Percentiles rank a stretch among this genome's conserved stretches.
Evolutionary conservation across 2,797 vertebrate genomes (phyloP).

Genomic region (Thaleichthys pacificus): DNA sequence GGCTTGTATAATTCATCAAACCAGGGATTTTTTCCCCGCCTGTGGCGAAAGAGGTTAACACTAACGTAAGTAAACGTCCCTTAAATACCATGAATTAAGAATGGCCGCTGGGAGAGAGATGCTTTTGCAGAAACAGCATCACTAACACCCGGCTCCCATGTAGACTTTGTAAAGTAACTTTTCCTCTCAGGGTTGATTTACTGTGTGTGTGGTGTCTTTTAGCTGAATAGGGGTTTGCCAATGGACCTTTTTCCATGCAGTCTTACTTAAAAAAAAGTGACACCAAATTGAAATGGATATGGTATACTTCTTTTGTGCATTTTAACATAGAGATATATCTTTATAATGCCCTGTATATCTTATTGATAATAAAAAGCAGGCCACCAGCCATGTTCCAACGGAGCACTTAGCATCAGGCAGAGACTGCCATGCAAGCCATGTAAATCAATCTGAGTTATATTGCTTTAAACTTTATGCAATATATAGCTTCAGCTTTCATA

Average conservation of each 20-base stretch:
- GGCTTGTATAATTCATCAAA: constrained; percentile 75
- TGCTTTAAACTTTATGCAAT: constrained; percentile 81
- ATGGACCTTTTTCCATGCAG: constrained; percentile 30
- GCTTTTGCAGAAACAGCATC: constrained; percentile 13
- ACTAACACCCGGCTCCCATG: constrained; percentile 31
- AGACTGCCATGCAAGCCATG: constrained; percentile 59
- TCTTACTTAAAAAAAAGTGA: constrained; percentile 57
- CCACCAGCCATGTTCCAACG: constrained; percentile 41
- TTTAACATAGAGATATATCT: constrained; percentile 47
- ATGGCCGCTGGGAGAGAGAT: constrained; percentile 44
- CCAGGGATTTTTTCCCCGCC: constrained; percentile 47
- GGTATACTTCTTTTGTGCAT: constrained; percentile 40
- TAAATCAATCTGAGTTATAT: constrained; percentile 83
- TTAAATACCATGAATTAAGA: constrained; percentile 53
- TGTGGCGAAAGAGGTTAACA: constrained; percentile 56
- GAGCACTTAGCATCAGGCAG: constrained; percentile 69
- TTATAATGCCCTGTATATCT: constrained; percentile 51
- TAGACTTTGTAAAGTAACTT: constrained; percentile 30
- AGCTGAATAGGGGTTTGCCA: constrained; percentile 19
- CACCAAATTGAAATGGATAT: constrained; percentile 59
- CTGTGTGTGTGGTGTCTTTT: constrained; percentile 23
- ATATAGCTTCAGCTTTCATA: constrained; percentile 76
- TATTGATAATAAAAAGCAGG: constrained; percentile 63
- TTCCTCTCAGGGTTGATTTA: not conserved
- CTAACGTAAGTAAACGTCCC: constrained; percentile 50